Percentiles rank a stretch among this genome's conserved stretches.
phyloP scores from a whole-genome alignment of 2,113 vertebrate species.

The Serilophus lunatus region DNA sequence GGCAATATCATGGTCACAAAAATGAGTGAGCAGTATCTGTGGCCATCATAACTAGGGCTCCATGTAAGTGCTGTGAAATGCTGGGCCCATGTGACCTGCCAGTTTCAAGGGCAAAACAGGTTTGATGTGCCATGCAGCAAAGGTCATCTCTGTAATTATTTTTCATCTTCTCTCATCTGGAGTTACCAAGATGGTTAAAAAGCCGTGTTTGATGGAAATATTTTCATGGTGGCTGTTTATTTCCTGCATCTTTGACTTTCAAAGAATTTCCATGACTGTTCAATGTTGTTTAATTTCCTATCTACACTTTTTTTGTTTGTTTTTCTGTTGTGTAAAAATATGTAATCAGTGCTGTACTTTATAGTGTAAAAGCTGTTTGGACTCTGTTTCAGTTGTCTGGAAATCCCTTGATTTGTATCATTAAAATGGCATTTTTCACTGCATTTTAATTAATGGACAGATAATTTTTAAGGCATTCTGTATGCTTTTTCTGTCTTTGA shows the following conservation, averaged over 20 bases:
- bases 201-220: background rate
- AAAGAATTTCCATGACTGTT: background rate
- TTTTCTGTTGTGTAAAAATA: background rate
- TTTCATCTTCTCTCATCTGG: background rate
- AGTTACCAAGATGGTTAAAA: background rate
- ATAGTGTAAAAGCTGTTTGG: background rate
- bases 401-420: background rate
- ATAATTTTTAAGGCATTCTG: background rate
- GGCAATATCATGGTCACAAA: background rate
- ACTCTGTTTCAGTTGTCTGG: background rate
- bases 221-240: background rate
- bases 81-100: fast-evolving
- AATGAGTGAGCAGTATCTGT: background rate
- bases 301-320: background rate
- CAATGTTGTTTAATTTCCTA: background rate
- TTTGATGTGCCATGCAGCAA: background rate
- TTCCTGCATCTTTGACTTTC: background rate
- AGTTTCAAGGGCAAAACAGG: background rate
- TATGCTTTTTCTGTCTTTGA: background rate
- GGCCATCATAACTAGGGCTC: background rate
- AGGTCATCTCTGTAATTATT: background rate
- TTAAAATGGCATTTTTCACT: background rate
- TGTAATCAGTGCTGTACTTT: background rate
- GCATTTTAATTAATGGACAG: background rate
- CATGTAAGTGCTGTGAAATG: fast-evolving